Conservation (phyloP, 2,888 invertebrate genomes). For the Catocala fraxini region DNA sequence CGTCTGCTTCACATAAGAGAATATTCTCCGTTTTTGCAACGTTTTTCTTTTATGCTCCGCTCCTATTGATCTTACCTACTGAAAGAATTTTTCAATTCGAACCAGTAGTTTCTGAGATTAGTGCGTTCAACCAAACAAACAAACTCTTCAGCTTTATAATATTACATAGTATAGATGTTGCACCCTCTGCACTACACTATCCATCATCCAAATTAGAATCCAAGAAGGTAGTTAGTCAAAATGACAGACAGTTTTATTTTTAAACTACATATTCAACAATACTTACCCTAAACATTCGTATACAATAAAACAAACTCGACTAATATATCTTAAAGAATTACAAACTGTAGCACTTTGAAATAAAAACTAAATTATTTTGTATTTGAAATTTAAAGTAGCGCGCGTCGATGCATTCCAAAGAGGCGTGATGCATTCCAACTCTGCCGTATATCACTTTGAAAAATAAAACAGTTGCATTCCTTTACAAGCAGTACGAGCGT, state of each 20-base stretch:
- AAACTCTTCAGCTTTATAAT: too few relatives aligned
- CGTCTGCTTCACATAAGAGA: too few relatives aligned
- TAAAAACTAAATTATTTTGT: slow-evolving; percentile 22
- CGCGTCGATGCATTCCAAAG: slow-evolving; percentile 44
- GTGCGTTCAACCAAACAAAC: too few relatives aligned
- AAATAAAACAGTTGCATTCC: slow-evolving; percentile 53
- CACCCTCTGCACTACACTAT: slow-evolving; percentile 8
- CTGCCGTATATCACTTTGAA: slow-evolving; percentile 41
- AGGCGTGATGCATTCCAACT: slow-evolving; percentile 45
- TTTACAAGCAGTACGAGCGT: slow-evolving; percentile 38
- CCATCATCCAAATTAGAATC: slow-evolving; percentile 28
- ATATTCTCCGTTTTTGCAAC: too few relatives aligned
- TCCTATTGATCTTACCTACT: too few relatives aligned
- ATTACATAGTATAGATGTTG: too few relatives aligned
- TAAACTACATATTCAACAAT: slow-evolving; percentile 24
- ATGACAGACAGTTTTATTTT: slow-evolving; percentile 31
- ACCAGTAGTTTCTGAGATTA: too few relatives aligned
- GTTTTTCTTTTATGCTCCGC: too few relatives aligned
- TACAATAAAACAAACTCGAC: slow-evolving; percentile 20
- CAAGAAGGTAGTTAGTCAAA: slow-evolving; percentile 23
- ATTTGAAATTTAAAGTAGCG: slow-evolving; percentile 34
- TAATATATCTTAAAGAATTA: not conserved
- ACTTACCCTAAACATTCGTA: slow-evolving; percentile 20
- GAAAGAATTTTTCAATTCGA: too few relatives aligned
- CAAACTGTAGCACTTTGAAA: not conserved